These are phyloP conservation scores for Dermatophagoides farinae DNA, from an alignment of 1,140 invertebrate genomes.

Conservation along the genomic window DNA sequence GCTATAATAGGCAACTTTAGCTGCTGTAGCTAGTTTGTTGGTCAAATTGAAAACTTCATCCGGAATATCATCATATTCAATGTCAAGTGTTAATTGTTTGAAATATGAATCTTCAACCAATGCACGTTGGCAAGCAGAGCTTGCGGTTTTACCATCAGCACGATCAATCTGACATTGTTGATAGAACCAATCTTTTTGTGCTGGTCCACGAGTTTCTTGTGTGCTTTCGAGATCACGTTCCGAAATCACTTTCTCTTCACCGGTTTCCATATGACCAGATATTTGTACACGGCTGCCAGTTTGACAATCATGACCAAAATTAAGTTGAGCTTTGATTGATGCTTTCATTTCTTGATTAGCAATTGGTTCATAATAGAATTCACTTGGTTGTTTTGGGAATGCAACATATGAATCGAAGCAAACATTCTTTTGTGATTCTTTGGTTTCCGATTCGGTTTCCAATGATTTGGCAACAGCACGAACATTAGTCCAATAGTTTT, in stretches of 20 bases:
- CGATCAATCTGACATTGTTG: constrained; percentile 13
- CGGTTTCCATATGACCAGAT: constrained; percentile 10
- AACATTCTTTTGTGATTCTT: background rate
- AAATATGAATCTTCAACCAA: constrained; percentile 15
- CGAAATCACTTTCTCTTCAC: constrained; percentile 7
- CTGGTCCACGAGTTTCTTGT: background rate
- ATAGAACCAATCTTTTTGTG: constrained; percentile 13
- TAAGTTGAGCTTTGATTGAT: constrained; percentile 6
- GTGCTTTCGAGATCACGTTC: constrained; percentile 8
- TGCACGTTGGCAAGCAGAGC: constrained; percentile 13
- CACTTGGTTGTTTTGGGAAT: constrained; percentile 11
- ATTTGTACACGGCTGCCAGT: background rate
- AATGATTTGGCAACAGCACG: constrained; percentile 5
- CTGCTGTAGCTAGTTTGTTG: background rate
- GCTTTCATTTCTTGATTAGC: constrained; percentile 9
- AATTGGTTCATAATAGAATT: constrained; percentile 17
- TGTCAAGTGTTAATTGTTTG: constrained; percentile 12
- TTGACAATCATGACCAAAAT: constrained; percentile 11
- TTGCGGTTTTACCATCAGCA: constrained; percentile 3
- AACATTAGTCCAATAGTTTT: constrained; percentile 8
- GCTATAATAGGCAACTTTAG: constrained; percentile 12
- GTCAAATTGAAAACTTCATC: background rate
- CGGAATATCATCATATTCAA: constrained; percentile 12
- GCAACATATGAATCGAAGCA: constrained; percentile 13
- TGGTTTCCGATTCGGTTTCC: background rate